These are phyloP conservation scores for Drosophila macrospina DNA, from an alignment of 2,888 invertebrate species.

Conservation along the genomic window DNA sequence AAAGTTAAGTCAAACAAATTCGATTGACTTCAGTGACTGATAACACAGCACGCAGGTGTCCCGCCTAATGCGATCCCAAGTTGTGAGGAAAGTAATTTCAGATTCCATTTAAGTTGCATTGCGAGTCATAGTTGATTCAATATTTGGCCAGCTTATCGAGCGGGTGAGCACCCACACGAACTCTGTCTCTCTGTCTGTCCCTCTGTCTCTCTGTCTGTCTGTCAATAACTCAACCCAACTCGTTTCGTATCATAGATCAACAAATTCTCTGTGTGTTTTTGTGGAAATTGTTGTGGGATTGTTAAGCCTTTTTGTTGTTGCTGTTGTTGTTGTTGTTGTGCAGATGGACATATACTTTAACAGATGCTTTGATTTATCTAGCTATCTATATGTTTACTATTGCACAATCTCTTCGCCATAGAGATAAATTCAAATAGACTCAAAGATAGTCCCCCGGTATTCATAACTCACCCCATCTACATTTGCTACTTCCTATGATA, in stretches of 20 bases:
- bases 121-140: conserved; percentile 57
- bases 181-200: too few relatives aligned
- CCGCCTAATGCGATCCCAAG: conserved; percentile 20
- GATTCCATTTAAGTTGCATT: conserved; percentile 32
- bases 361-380: conserved; percentile 9
- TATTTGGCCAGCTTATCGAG: conserved; percentile 71
- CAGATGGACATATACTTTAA: conserved; percentile 14
- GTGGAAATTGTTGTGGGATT: conserved; percentile 13
- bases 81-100: conserved; percentile 13
- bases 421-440: too few relatives aligned
- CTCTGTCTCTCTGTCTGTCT: conserved; percentile 9
- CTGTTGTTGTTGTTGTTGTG: too few relatives aligned
- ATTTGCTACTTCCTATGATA: too few relatives aligned
- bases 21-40: conserved; percentile 53
- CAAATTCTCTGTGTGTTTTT: conserved; percentile 35
- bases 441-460: too few relatives aligned
- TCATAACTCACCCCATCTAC: too few relatives aligned
- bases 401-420: too few relatives aligned
- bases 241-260: conserved; percentile 54
- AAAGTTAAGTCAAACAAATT: conserved; percentile 56
- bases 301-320: conserved; percentile 35
- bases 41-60: conserved; percentile 55
- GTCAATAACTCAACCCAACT: conserved; percentile 44
- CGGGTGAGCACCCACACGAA: conserved; percentile 63
- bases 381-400: too few relatives aligned